A percentile compares a stretch with the other conserved stretches of the same genome.
Conservation (phyloP, 2,797 vertebrate species). For the Lates japonicus region DNA sequence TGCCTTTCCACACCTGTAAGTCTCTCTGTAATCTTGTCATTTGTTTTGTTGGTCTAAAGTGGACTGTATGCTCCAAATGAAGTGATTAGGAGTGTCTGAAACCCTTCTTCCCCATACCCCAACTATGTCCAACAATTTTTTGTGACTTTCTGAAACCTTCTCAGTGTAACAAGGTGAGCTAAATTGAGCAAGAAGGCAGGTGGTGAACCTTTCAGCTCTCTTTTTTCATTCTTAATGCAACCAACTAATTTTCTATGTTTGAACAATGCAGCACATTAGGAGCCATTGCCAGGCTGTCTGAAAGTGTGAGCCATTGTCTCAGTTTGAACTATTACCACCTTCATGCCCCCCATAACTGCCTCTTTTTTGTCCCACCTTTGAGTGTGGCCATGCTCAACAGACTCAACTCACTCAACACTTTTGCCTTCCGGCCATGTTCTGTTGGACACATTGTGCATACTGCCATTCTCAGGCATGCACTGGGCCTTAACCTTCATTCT, state of each 20-base stretch:
- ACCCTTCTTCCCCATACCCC: background rate
- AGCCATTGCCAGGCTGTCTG: background rate
- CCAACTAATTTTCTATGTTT: background rate
- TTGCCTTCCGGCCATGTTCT: background rate
- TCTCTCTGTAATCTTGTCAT: conserved; percentile 40
- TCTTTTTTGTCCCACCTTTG: background rate
- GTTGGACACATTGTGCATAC: background rate
- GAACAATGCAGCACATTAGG: background rate
- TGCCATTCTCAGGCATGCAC: background rate
- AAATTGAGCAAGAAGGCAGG: background rate
- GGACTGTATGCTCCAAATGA: conserved; percentile 2
- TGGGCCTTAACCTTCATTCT: background rate
- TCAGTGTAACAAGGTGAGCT: background rate
- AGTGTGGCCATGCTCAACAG: background rate
- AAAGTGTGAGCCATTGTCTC: background rate
- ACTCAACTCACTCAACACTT: background rate
- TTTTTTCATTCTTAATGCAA: background rate
- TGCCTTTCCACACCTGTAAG: conserved; percentile 54
- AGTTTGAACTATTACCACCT: background rate
- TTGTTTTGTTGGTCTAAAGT: conserved; percentile 30
- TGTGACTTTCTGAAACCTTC: background rate
- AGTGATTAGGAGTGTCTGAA: conserved; percentile 7
- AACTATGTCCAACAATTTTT: background rate
- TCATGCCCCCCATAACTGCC: background rate
- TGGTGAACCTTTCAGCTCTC: background rate